These are phyloP conservation scores for Andricus grossulariae DNA, from an alignment of 1,140 invertebrate species.

Conservation along the genomic window DNA sequence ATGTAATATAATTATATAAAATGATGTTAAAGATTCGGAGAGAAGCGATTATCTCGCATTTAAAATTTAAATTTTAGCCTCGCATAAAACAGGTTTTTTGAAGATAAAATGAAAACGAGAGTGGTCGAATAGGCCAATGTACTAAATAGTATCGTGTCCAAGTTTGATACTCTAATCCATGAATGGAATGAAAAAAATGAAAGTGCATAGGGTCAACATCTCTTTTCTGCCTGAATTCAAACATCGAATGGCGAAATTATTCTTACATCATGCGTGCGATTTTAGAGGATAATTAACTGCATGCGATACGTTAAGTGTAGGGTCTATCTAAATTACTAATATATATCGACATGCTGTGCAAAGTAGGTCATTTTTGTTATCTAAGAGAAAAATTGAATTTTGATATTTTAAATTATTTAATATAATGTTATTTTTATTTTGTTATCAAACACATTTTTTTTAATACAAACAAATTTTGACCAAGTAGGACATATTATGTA, in stretches of 20 bases:
- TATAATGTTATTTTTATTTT: too few relatives aligned
- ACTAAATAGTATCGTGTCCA: not conserved
- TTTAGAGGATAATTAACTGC: not conserved
- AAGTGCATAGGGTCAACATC: slow-evolving; percentile 47
- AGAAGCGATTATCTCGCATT: too few relatives aligned
- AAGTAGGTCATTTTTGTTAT: too few relatives aligned
- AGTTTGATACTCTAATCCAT: slow-evolving; percentile 6
- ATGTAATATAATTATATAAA: too few relatives aligned
- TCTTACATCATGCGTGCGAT: not conserved
- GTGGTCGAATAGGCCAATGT: slow-evolving; percentile 7
- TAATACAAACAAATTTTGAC: too few relatives aligned
- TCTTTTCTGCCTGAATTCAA: slow-evolving; percentile 49
- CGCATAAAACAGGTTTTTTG: not conserved
- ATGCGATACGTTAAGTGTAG: not conserved
- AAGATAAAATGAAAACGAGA: not conserved
- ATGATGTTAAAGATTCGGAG: too few relatives aligned
- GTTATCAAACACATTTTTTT: too few relatives aligned
- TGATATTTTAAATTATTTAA: too few relatives aligned
- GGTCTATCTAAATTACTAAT: too few relatives aligned
- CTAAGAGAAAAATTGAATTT: too few relatives aligned
- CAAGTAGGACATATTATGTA: too few relatives aligned
- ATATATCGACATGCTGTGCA: too few relatives aligned
- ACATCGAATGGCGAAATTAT: slow-evolving; percentile 21
- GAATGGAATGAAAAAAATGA: slow-evolving; percentile 44
- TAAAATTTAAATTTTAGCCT: not conserved